phyloP scores from a whole-genome alignment of 2,113 vertebrate genomes.

The Melanocharis versteri region DNA sequence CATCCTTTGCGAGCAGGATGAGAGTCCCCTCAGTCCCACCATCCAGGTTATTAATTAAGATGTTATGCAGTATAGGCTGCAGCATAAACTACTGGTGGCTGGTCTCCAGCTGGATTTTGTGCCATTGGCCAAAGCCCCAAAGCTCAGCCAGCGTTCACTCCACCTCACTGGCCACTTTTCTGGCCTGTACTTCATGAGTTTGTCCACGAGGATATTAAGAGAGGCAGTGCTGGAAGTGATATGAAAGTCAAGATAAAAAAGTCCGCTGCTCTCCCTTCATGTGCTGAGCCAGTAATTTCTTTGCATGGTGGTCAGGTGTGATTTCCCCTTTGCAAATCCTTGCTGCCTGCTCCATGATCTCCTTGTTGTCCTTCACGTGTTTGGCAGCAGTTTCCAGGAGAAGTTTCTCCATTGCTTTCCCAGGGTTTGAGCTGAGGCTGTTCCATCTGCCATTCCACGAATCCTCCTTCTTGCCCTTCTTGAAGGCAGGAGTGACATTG shows the following conservation, averaged over 20 bases:
- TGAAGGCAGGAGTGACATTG: neutral
- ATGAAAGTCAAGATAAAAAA: neutral
- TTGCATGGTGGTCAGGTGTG: neutral
- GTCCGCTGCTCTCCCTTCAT: fast-evolving
- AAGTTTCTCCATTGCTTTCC: neutral
- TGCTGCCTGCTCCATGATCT: neutral
- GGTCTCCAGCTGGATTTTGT: neutral
- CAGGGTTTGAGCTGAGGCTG: neutral
- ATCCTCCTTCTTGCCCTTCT: neutral
- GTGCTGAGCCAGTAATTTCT: neutral
- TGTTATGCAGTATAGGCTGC: neutral
- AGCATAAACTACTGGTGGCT: neutral
- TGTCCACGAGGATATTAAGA: neutral
- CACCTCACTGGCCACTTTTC: neutral
- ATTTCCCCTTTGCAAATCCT: neutral
- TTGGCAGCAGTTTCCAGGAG: neutral
- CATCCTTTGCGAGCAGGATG: neutral
- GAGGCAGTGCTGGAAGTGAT: neutral
- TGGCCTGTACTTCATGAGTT: neutral
- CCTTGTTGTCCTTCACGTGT: neutral
- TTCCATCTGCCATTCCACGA: neutral
- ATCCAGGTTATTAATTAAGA: neutral
- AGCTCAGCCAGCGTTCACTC: neutral
- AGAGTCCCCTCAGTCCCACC: neutral
- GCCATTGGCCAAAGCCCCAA: neutral